phyloP scores from a whole-genome alignment of 2,797 vertebrate species.

The Coracias cyanogaster region DNA sequence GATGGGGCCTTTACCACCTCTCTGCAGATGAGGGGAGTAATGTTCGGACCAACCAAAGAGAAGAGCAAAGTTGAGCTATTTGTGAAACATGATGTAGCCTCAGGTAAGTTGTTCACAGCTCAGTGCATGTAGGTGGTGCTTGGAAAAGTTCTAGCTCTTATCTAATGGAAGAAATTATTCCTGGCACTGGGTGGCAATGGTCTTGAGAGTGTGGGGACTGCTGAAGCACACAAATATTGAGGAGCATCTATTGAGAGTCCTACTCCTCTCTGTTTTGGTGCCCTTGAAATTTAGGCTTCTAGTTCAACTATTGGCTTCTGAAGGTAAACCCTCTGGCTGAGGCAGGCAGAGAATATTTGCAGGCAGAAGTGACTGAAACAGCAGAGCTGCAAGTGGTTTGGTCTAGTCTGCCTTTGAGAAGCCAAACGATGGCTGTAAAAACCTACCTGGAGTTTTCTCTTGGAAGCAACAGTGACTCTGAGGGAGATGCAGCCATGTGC shows the following conservation, averaged over 20 bases:
- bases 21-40: background rate
- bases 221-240: background rate
- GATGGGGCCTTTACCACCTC: too few relatives aligned
- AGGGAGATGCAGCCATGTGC: background rate
- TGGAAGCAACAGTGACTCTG: background rate
- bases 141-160: background rate
- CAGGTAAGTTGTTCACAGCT: background rate
- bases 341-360: background rate
- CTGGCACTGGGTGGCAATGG: background rate
- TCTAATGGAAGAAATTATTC: background rate
- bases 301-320: background rate
- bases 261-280: background rate
- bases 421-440: background rate
- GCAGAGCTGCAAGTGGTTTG: background rate
- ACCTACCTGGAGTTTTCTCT: background rate
- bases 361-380: background rate
- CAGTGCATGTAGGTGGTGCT: background rate
- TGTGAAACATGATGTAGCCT: background rate
- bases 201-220: background rate
- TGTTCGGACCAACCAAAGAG: background rate
- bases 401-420: background rate
- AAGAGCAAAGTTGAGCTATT: background rate
- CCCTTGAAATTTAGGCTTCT: background rate
- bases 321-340: background rate
- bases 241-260: background rate